Evolutionary conservation across 1,140 invertebrate species (phyloP).

Genomic region (Bombus picipes): DNA sequence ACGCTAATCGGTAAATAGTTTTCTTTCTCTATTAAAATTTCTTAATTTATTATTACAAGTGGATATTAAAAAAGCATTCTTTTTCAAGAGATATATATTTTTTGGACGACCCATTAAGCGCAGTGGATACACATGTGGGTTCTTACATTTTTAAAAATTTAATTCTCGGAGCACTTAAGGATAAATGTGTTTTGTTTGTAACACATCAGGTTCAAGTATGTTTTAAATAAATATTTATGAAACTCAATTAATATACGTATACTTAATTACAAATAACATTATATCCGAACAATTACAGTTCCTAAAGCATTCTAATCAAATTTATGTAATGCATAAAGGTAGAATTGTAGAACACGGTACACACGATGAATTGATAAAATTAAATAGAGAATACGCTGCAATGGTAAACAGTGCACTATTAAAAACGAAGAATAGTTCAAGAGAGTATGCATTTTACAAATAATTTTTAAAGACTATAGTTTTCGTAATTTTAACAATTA

Average conservation of each 20-base stretch:
- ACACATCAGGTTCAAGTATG: conserved; percentile 85
- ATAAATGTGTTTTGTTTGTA: conserved; percentile 88
- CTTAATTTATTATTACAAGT: not conserved
- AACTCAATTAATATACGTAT: not conserved
- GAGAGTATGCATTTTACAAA: conserved; percentile 15
- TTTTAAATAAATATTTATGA: conserved; percentile 20
- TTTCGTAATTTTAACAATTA: not conserved
- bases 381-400: conserved; percentile 85
- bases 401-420: conserved; percentile 65
- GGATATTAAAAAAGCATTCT: not conserved
- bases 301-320: conserved; percentile 84
- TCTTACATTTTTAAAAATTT: conserved; percentile 85
- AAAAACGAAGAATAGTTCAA: conserved; percentile 18
- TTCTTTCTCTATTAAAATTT: not conserved
- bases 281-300: conserved; percentile 76
- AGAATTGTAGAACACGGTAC: conserved; percentile 87
- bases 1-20: conserved; percentile 80
- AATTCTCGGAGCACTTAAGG: conserved; percentile 83
- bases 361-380: conserved; percentile 86
- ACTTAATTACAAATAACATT: not conserved
- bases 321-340: conserved; percentile 85
- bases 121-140: conserved; percentile 86
- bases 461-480: not conserved
- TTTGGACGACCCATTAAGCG: conserved; percentile 88
- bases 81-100: conserved; percentile 86